phyloP scores from a whole-genome alignment of 2,113 vertebrate species.

The Ammospiza nelsoni region DNA sequence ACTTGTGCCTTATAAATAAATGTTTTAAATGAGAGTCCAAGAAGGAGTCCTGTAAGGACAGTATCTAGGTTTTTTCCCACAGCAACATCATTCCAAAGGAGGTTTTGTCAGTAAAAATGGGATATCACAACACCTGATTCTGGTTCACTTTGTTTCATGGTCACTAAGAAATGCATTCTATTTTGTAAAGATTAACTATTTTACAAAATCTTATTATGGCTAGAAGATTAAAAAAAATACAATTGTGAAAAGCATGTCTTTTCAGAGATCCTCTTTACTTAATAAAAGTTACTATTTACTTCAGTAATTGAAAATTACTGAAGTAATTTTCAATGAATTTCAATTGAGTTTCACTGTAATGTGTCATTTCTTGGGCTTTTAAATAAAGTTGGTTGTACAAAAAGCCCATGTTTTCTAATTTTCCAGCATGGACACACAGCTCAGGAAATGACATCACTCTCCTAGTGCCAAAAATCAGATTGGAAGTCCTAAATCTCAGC shows the following conservation, averaged over 20 bases:
- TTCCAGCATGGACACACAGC: neutral
- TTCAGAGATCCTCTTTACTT: neutral
- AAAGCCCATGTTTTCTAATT: neutral
- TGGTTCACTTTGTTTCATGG: neutral
- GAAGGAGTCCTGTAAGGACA: neutral
- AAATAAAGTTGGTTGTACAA: neutral
- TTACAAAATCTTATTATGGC: neutral
- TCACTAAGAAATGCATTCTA: neutral
- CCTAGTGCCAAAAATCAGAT: neutral
- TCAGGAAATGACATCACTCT: conserved; percentile 31
- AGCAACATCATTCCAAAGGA: neutral
- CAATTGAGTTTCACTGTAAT: neutral
- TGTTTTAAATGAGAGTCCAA: neutral
- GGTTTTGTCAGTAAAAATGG: neutral
- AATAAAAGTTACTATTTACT: neutral
- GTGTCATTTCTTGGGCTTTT: neutral
- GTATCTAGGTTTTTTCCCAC: neutral
- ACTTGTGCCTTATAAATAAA: neutral
- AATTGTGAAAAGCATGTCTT: neutral
- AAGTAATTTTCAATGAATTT: neutral
- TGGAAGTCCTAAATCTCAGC: conserved; percentile 43
- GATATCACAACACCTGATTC: neutral
- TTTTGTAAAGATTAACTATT: neutral
- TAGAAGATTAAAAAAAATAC: neutral
- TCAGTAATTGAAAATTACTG: neutral